phyloP scores from a whole-genome alignment of 1,140 invertebrate species.

The Caenorhabditis inopinata region DNA sequence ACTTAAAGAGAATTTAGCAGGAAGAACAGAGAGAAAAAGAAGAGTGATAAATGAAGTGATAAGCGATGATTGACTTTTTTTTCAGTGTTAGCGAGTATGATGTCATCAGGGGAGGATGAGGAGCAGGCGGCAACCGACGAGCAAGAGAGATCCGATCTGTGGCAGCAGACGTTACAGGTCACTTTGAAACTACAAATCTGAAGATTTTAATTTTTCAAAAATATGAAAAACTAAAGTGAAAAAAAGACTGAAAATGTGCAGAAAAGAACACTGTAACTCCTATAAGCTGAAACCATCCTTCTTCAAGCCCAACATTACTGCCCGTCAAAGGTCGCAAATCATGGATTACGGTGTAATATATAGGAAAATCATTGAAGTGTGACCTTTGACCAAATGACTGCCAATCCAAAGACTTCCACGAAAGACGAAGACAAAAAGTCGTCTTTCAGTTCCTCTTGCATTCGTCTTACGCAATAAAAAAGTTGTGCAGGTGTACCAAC shows the following conservation, averaged over 20 bases:
- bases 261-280: neutral
- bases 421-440: too few species aligned
- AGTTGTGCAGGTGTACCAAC: too few species aligned
- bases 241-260: neutral
- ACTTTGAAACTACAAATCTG: too few species aligned
- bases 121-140: conserved; percentile 49
- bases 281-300: too few species aligned
- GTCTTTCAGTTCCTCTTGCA: too few species aligned
- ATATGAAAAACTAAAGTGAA: neutral
- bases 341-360: too few species aligned
- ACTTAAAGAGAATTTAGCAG: neutral
- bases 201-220: neutral
- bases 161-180: conserved; percentile 66
- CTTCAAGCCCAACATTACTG: too few species aligned
- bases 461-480: too few species aligned
- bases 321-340: too few species aligned
- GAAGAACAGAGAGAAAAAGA: neutral
- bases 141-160: conserved; percentile 54
- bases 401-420: too few species aligned
- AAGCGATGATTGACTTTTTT: conserved; percentile 1
- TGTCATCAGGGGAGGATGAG: conserved; percentile 57
- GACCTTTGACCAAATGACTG: too few species aligned
- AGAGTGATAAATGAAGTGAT: neutral
- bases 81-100: conserved; percentile 61
- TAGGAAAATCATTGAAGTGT: too few species aligned